Conservation (phyloP, 2,888 invertebrate genomes). For the Ophion ventricosus region DNA sequence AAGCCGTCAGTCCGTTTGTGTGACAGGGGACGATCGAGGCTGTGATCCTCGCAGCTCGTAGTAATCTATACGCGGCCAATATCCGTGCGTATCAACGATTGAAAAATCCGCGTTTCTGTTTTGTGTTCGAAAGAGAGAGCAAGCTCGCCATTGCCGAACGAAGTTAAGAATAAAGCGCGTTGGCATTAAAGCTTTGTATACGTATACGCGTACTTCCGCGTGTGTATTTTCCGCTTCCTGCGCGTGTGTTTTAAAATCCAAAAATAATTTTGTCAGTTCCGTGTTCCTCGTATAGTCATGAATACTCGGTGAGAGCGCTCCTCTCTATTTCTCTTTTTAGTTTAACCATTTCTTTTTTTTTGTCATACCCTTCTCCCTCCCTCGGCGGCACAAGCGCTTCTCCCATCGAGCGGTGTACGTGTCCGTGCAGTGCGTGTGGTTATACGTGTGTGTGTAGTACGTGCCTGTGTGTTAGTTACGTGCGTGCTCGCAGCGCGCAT, state of each 20-base stretch:
- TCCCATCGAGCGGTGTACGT: constrained; percentile 8
- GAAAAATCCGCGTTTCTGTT: neutral
- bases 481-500: constrained; percentile 32
- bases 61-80: neutral
- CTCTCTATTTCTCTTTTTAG: neutral
- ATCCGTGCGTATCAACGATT: neutral
- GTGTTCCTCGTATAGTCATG: neutral
- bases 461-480: constrained; percentile 32
- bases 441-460: neutral
- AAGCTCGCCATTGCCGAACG: neutral
- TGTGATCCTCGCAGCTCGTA: constrained; percentile 6
- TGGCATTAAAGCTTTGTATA: neutral
- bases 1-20: constrained; percentile 58
- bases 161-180: neutral
- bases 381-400: neutral
- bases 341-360: constrained; percentile 18
- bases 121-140: neutral
- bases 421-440: neutral
- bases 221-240: neutral
- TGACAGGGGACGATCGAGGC: constrained; percentile 38
- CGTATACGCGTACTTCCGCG: neutral
- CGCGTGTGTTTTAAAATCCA: constrained; percentile 33
- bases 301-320: neutral
- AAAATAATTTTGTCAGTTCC: constrained; percentile 32
- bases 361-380: constrained; percentile 6